Evolutionary conservation across 2,888 invertebrate genomes (phyloP), one percentile per base, ranked within the genome.

Genomic region (Hypena proboscidalis): DNA sequence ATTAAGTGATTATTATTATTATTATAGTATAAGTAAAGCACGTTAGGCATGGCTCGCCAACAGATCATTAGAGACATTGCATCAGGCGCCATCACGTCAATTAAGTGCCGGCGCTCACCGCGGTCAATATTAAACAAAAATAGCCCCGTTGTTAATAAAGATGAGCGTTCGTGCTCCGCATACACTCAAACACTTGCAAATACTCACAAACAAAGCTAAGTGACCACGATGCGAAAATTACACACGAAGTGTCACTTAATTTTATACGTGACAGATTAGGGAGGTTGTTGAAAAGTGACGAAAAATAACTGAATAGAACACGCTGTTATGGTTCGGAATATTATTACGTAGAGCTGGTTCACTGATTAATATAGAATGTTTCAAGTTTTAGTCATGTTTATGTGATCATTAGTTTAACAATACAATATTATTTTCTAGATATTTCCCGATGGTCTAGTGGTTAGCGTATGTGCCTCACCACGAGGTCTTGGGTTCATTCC

Each of bases 181-280:
- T 85, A 76, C 74, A 51, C 62, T 74, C 70, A 77, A 76, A 78
- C 72, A 77, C 77, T 77, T 81, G 77, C 69, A 74, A 81, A 83
- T 83, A 73, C 70, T 68, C 46, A 56, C 67, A 67, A 75, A 74
- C 70, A 71, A 66, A 73, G 62, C 36, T 57, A 39, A 58, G 60
- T 74, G 70, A 69, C 72, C 67, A 27, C 47, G 44, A 47, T 55
- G 69, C 67, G 66, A 61, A 71, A 74, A 72, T 72, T 70, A 70
- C 61, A 54, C 58, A 49, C 63, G 57, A 64, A 69, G 56, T 64
- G 51, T 58, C 67, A 63, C 68, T 80, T 78, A 75, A 79, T 79
- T 78, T 73, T 69, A 64, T 71, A 77, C 78, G 77, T 78, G 76
- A 77, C 67, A 67, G 67, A 77, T 63, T 64, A 63, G 23, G 11